Percentiles rank a stretch among this genome's conserved stretches.
These are phyloP conservation scores for Caretta caretta DNA, from an alignment of 2,113 vertebrate species.

Conservation along the genomic window DNA sequence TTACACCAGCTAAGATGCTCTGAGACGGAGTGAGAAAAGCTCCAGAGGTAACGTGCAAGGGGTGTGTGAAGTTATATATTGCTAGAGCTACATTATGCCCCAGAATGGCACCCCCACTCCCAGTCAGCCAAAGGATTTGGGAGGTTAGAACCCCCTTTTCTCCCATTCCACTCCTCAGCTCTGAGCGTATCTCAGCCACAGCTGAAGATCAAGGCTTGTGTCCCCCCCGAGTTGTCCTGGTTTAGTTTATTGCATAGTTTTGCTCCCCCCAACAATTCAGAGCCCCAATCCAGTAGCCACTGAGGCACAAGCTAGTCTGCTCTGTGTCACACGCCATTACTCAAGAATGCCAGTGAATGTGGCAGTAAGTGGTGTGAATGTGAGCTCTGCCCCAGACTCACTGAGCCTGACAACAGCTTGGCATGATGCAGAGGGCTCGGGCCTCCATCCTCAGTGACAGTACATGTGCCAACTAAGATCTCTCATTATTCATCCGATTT, in stretches of 20 bases:
- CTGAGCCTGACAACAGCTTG: not conserved
- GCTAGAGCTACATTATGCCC: not conserved
- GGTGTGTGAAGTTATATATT: no score
- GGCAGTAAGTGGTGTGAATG: accelerated
- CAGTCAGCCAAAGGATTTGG: accelerated
- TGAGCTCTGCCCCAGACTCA: not conserved
- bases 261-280: not conserved
- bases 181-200: accelerated
- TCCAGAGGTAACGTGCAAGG: not conserved
- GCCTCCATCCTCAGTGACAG: not conserved
- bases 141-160: not conserved
- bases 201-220: not conserved
- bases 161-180: not conserved
- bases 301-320: not conserved
- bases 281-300: not conserved
- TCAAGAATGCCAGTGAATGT: not conserved
- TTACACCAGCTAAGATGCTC: not conserved
- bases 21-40: not conserved
- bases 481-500: constrained; percentile 60
- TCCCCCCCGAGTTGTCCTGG: no score
- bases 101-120: not conserved
- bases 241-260: not conserved
- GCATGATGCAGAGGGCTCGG: accelerated
- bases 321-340: not conserved
- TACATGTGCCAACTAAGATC: not conserved